Evolutionary conservation across 2,797 vertebrate genomes (phyloP).

Genomic region (Rhodeus uyekii): DNA sequence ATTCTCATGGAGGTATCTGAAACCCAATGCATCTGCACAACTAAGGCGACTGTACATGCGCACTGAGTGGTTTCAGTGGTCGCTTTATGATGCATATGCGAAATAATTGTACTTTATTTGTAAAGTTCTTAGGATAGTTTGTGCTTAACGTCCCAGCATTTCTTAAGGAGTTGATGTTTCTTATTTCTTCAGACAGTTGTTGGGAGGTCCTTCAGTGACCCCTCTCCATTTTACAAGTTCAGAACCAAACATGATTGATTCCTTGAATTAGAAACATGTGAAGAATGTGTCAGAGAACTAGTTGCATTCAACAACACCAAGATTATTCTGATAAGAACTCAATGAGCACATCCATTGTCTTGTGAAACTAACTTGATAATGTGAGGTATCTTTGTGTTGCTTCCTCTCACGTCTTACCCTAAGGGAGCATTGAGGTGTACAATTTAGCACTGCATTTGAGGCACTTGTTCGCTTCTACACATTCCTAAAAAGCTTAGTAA

Average conservation of each 20-base stretch:
- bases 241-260: too few species aligned
- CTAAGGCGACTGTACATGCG: too few species aligned
- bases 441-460: neutral
- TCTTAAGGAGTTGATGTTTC: too few species aligned
- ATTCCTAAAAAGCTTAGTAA: slow-evolving; percentile 12
- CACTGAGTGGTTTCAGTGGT: too few species aligned
- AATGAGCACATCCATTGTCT: neutral
- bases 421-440: neutral
- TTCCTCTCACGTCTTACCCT: neutral
- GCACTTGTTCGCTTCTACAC: slow-evolving; percentile 4
- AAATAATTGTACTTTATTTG: too few species aligned
- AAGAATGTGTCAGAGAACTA: neutral
- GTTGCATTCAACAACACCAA: neutral
- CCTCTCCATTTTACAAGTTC: too few species aligned
- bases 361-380: slow-evolving; percentile 14
- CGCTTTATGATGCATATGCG: too few species aligned
- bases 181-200: too few species aligned
- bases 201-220: too few species aligned
- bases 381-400: neutral
- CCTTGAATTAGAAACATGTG: too few species aligned
- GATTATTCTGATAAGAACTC: neutral
- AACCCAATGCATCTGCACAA: neutral
- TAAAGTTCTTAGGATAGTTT: too few species aligned
- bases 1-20: slow-evolving; percentile 55
- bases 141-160: too few species aligned